Base-by-base conservation (phyloP, 2,113 vertebrate species). In the Hyla sarda region DNA sequence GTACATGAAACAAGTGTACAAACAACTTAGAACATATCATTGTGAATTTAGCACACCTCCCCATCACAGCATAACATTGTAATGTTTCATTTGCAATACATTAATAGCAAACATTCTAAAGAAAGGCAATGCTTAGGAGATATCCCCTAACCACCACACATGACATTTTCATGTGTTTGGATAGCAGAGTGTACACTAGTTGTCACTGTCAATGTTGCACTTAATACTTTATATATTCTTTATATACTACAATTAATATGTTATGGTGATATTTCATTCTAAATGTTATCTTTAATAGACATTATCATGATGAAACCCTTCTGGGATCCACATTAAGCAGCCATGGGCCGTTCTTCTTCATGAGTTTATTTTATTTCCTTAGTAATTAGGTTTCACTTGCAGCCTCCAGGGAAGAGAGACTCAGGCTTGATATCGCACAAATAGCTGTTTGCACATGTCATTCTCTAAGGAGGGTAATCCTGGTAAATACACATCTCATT, bases 401-500 rank as follows among this genome's bases (percentile, higher is more conserved):
- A 0, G 37, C 60, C 54, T 83, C 47, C 79, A 52, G 45, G 69
- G 69, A 17, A 73, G 41, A 23, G 82, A n/a, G 23, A 32, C 48
- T 74, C 41, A 83, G 30, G 58, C 85, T 87, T 23, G 52, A 10
- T 77, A 85, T 88, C 73, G 88, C 82, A 87, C 48, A 88, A 72
- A 87, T 5, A 84, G 62, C 72, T 88, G 79, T 88, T 34, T 0
- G 52, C 32, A 32, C 76, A 88, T 88, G 82, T 72, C 84, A 82
- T 89, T 87, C 87, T 28, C 74, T 71, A 7, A n/a, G 82, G 41
- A 82, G 89, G 41, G 81, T 84, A 87, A 87, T 87, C 81, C 84
- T 47, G 48, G 75, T 89, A 89, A 89, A 90, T 81, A 85, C 89
- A 62, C 54, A 25, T 87, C 84, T 89, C 62, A 58, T 85, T 85